Percentiles rank a stretch among this genome's conserved stretches.
Conservation (phyloP, 2,797 vertebrate genomes). For the Poeciliopsis turneri region DNA sequence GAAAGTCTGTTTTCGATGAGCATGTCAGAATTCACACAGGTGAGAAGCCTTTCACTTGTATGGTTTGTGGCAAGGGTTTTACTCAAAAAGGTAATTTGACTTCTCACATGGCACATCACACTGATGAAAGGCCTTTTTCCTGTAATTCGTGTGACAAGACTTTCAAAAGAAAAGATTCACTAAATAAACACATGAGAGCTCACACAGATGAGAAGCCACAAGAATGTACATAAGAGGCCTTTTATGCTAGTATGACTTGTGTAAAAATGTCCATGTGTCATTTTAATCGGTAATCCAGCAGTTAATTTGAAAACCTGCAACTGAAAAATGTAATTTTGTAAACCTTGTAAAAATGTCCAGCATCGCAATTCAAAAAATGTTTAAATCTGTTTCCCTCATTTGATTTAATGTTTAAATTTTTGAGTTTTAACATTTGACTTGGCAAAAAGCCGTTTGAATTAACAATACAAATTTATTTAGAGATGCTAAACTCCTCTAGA, state of each 20-base stretch:
- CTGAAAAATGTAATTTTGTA: background rate
- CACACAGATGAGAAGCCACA: background rate
- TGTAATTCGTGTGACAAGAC: background rate
- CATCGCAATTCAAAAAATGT: background rate
- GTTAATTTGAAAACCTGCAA: background rate
- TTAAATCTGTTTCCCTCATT: background rate
- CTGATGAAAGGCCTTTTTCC: background rate
- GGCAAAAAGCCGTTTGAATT: background rate
- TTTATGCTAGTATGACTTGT: no score
- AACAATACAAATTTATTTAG: background rate
- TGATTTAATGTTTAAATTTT: background rate
- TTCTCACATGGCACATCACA: background rate
- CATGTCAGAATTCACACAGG: background rate
- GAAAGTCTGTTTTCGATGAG: background rate
- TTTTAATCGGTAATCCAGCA: background rate
- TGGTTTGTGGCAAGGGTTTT: background rate
- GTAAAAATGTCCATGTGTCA: background rate
- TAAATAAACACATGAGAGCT: background rate
- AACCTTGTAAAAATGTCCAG: background rate
- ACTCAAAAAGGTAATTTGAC: background rate
- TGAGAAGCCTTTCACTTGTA: constrained; percentile 1
- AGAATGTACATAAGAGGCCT: background rate
- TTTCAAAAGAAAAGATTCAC: background rate
- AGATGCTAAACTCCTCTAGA: background rate
- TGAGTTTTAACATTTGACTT: background rate